Percentiles rank a stretch among this genome's conserved stretches.
Conservation (phyloP, 2,888 invertebrate species). For the Eristalis intricaria region DNA sequence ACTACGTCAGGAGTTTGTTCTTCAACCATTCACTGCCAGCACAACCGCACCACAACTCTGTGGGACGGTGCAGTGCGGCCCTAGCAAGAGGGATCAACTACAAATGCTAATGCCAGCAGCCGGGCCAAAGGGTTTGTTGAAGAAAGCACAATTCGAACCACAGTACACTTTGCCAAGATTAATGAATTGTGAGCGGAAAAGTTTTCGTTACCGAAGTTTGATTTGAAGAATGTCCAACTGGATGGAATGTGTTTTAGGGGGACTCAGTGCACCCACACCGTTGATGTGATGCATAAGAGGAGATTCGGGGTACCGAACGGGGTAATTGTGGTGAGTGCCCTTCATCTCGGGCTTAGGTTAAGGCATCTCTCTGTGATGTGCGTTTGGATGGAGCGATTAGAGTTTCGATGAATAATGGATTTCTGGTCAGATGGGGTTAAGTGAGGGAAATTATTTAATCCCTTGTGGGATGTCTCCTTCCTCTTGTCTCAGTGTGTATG, state of each 20-base stretch:
- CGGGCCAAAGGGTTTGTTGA: not conserved
- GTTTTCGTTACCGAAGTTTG: constrained; percentile 60
- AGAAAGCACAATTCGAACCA: constrained; percentile 39
- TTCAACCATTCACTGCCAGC: not conserved
- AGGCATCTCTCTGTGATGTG: constrained; percentile 20
- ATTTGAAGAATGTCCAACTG: constrained; percentile 56
- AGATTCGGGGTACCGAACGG: constrained; percentile 40
- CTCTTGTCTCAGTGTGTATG: not conserved
- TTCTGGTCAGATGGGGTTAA: constrained; percentile 57
- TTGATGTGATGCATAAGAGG: constrained; percentile 18
- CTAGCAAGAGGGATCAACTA: not conserved
- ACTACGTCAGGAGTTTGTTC: constrained; percentile 42
- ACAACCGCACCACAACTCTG: not conserved
- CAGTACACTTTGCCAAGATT: constrained; percentile 61
- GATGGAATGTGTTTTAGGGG: constrained; percentile 5
- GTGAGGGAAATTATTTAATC: constrained; percentile 57
- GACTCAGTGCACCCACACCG: too few species aligned
- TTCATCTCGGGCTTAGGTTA: constrained; percentile 14
- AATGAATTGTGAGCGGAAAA: constrained; percentile 69
- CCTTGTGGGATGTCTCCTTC: constrained; percentile 27
- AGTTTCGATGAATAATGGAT: constrained; percentile 66
- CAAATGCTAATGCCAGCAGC: not conserved
- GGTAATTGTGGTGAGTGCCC: constrained; percentile 24
- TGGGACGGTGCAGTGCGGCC: not conserved
- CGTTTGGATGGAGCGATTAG: constrained; percentile 27